Percentiles rank a stretch among this genome's conserved stretches.
phyloP scores from a whole-genome alignment of 2,113 vertebrate species.

The Ginglymostoma cirratum region DNA sequence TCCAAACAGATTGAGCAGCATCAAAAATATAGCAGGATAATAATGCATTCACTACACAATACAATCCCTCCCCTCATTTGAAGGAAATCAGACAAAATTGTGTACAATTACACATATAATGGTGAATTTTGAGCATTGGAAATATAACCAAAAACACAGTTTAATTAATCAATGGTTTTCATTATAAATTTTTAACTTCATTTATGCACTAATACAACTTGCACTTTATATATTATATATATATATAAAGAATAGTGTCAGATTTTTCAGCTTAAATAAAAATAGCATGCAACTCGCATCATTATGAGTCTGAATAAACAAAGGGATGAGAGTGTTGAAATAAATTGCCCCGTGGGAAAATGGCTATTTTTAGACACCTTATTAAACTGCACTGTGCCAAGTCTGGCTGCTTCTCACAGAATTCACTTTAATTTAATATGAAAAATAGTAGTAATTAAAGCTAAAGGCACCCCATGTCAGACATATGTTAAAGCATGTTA shows the following conservation, averaged over 20 bases:
- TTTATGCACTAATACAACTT: not conserved
- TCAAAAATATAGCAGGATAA: not conserved
- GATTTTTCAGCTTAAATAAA: not conserved
- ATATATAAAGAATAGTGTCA: not conserved
- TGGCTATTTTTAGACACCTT: not conserved
- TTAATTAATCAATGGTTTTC: not conserved
- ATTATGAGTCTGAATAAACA: not conserved
- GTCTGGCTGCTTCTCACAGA: not conserved
- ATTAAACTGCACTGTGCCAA: slow-evolving; percentile 3
- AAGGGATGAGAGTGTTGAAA: not conserved
- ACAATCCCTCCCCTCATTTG: not conserved
- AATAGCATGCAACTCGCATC: not conserved
- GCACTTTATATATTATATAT: no score
- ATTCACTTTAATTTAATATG: not conserved
- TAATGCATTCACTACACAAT: not conserved
- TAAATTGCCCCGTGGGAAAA: not conserved
- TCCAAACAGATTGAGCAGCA: not conserved
- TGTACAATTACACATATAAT: not conserved
- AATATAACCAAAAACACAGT: not conserved
- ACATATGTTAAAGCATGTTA: not conserved
- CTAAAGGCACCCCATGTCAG: not conserved
- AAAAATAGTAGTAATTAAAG: not conserved
- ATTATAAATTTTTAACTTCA: not conserved
- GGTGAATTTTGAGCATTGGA: not conserved
- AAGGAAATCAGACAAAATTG: not conserved